Evolutionary conservation across 1,140 invertebrate species (phyloP), one percentile per base, ranked within the genome.

Genomic region (Antheraea mylitta): DNA sequence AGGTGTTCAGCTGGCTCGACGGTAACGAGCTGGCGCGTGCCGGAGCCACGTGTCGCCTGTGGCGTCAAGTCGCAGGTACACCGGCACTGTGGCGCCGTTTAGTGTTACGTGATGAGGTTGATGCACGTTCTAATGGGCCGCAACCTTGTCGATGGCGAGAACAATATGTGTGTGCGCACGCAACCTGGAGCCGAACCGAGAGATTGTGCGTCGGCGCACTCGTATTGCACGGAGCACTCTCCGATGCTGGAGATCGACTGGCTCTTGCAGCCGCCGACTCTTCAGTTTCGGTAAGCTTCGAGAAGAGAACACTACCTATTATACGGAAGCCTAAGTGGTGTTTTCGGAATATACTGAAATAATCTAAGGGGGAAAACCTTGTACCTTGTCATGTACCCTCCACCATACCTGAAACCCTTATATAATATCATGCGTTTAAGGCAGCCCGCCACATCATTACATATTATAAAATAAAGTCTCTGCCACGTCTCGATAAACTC

Each of bases 141-240:
- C 13, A 19, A 30, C 7, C 13, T 30, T 18, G 5, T 13, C 6
- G n/a, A n/a, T 64, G 68, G 68, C 61, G 68, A 18, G 5, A 58
- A 30, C 45, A 64, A 16, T 69, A 63, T 58, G 80, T 76, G 13
- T 38, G 22, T 11, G 73, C 74, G 10, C 67, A 36, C 64, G 36
- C 76, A 71, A 1, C 75, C 69, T 37, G 79, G 78, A 68, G 71
- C 75, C 60, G 71, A 78, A 68, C 78, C 69, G 18, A 61, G 60
- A 18, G 75, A 68, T 37, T 76, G 66, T 73, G 69, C 9, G 76
- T 75, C 59, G 66, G 42, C n/a, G 68, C 68, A 22, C 36, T 64
- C 58, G 72, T 75, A 60, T 59, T 71, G 62, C 80, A 72, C 69
- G 75, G 68, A 10, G 69, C 75, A 18, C 66, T 77, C 22, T 59